Base-by-base conservation (phyloP, 1,140 invertebrate genomes). In the Pinna nobilis region DNA sequence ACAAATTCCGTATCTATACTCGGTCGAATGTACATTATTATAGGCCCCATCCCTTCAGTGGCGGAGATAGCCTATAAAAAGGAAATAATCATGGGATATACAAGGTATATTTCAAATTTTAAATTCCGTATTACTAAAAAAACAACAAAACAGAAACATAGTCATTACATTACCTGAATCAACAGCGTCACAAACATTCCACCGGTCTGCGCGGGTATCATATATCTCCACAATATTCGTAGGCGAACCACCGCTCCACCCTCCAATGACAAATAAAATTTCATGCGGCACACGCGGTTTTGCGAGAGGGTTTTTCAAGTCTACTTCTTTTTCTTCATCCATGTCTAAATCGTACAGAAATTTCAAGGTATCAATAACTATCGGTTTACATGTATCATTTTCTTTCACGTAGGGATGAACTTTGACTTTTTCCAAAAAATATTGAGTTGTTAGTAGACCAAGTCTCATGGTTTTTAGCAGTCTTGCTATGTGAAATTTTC, bases 391-490 rank as follows among this genome's bases (percentile, higher is more conserved):
- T 2, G 89, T 89, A 7, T 93, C 92, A 74, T 92, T 92, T 1
- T 91, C 90, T 1, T 90, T 93, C 0, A 94, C 92, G 70, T 93
- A 81, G 91, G 93, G 9, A 88, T 91, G 86, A 92, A 92, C 66
- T 91, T 91, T 85, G 2, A 88, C 82, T 70, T 83, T 91, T 79
- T 94, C 93, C 28, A 94, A 86, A 81, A 95, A 94, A 81, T 92
- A 94, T 79, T 95, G 92, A 0, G 94, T 95, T 64, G 96, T 94
- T 79, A 98, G 90, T 0, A 97, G 89, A 5, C 96, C 96, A 2
- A 97, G 91, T 23, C 96, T 91, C 20, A 87, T 79, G 65, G 93
- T 93, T 44, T 92, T 92, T 91, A 98, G 93, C 0, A 98, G 87
- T 35, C 92, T 90, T 0, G 93, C 92, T 6, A 95, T 93, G 76